A percentile compares a stretch with the other conserved stretches of the same genome.
phyloP scores from a whole-genome alignment of 2,113 vertebrate genomes.

The Grantiella picta region DNA sequence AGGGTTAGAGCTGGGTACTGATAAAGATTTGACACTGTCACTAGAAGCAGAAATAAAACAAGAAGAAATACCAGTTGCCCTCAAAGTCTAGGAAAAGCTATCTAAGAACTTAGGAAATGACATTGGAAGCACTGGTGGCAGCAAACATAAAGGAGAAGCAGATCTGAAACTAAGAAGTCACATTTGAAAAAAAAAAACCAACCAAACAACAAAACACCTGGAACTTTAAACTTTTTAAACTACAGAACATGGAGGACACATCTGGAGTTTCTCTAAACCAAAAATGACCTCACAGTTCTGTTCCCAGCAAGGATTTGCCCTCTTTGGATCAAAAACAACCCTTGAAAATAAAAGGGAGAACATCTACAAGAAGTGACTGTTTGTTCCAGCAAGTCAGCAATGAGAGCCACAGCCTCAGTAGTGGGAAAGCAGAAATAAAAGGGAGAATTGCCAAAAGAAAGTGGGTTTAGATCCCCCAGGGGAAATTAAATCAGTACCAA shows the following conservation, averaged over 20 bases:
- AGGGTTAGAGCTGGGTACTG: neutral
- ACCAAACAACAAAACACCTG: neutral
- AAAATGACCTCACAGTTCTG: neutral
- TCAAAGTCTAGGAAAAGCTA: neutral
- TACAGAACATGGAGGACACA: neutral
- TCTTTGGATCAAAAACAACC: neutral
- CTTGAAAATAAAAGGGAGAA: neutral
- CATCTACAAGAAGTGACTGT: neutral
- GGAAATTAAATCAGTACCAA: neutral
- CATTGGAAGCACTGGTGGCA: neutral
- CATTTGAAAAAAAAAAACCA: accelerated
- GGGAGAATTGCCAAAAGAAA: neutral
- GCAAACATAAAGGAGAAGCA: neutral
- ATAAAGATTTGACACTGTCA: neutral
- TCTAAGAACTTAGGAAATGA: neutral
- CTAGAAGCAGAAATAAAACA: neutral
- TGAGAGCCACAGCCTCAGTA: neutral
- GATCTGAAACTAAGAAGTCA: neutral
- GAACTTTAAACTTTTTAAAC: neutral
- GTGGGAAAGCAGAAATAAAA: constrained; percentile 1
- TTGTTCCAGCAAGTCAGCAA: neutral
- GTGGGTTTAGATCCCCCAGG: neutral
- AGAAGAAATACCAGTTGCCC: neutral
- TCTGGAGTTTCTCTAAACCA: neutral
- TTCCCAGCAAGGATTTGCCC: neutral